Conservation (phyloP, 1,140 invertebrate species). For the Centruroides vittatus region DNA sequence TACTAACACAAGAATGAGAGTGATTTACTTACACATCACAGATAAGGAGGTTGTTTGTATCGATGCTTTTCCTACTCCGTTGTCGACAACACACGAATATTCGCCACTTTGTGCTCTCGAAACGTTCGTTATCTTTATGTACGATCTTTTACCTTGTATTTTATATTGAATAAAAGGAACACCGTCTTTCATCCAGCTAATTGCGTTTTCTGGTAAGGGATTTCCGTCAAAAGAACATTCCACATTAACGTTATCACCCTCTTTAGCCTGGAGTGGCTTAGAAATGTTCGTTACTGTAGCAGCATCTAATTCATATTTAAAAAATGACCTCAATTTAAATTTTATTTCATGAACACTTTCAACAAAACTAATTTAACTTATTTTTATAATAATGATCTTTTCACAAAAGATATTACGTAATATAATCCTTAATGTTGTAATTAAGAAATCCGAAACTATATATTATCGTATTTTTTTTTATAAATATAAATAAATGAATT, state of each 20-base stretch:
- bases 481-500: no score
- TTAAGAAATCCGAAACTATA: no score
- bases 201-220: conserved; percentile 40
- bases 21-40: no score
- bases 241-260: conserved; percentile 21
- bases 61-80: conserved; percentile 36
- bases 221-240: conserved; percentile 13
- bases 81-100: conserved; percentile 87
- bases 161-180: conserved; percentile 48
- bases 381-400: no score
- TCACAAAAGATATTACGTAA: no score
- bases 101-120: conserved; percentile 68
- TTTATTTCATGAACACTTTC: neutral
- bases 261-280: conserved; percentile 54
- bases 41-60: no score
- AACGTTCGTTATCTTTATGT: conserved; percentile 58
- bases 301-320: conserved; percentile 7
- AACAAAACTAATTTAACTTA: no score
- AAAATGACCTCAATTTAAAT: neutral
- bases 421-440: no score
- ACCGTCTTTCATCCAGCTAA: conserved; percentile 61
- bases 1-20: no score
- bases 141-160: conserved; percentile 51
- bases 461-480: no score
- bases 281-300: conserved; percentile 38